These are phyloP conservation scores for Chaetorhynchus papuensis DNA, from an alignment of 2,113 vertebrate genomes.

Conservation along the genomic window DNA sequence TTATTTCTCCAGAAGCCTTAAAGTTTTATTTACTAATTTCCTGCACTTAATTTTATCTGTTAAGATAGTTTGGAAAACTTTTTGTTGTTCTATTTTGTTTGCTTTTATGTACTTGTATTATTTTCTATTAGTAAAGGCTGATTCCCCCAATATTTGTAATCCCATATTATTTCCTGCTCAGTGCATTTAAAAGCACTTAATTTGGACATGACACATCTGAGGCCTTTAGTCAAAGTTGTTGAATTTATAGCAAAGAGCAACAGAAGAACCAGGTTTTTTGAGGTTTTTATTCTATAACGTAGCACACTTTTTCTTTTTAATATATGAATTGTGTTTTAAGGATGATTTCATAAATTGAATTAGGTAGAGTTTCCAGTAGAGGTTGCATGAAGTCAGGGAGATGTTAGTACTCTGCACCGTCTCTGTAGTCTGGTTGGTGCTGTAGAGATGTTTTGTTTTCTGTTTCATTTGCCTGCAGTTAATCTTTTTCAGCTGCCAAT, in stretches of 20 bases:
- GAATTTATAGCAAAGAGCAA: neutral
- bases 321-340: neutral
- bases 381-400: neutral
- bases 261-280: neutral
- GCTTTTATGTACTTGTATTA: neutral
- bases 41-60: neutral
- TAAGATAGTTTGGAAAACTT: neutral
- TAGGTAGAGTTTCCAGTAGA: neutral
- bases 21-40: neutral
- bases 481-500: neutral
- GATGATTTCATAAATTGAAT: neutral
- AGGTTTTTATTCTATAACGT: neutral
- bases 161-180: constrained; percentile 13
- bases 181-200: constrained; percentile 16
- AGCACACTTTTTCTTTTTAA: neutral
- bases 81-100: neutral
- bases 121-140: neutral
- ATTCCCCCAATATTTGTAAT: neutral
- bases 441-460: neutral
- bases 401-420: neutral
- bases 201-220: neutral
- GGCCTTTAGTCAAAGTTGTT: neutral
- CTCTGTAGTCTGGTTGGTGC: neutral
- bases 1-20: neutral
- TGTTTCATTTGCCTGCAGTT: constrained; percentile 14